phyloP scores from a whole-genome alignment of 2,113 vertebrate genomes.

The Aix galericulata region DNA sequence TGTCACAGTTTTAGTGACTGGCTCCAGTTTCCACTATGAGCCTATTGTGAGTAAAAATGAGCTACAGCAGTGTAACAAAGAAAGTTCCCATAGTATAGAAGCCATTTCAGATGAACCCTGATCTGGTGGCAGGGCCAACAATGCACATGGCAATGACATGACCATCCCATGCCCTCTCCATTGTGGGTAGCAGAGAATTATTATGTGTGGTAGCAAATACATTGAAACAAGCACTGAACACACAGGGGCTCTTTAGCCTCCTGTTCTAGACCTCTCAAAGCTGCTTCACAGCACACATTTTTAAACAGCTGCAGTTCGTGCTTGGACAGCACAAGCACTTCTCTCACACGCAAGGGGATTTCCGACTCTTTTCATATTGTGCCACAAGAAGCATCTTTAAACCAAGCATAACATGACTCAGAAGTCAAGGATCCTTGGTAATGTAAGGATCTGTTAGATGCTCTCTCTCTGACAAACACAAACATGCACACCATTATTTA shows the following conservation, averaged over 20 bases:
- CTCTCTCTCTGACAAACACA: background rate
- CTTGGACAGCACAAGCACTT: background rate
- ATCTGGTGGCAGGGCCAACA: background rate
- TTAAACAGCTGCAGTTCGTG: background rate
- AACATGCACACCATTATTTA: background rate
- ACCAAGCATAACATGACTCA: background rate
- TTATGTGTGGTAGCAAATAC: background rate
- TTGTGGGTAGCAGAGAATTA: background rate
- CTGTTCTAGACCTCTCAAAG: background rate
- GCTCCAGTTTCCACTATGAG: background rate
- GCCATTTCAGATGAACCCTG: background rate
- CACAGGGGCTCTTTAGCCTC: background rate
- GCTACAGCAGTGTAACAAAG: background rate
- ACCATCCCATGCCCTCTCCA: background rate
- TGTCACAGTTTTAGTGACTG: background rate
- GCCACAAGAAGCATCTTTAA: background rate
- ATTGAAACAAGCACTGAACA: background rate
- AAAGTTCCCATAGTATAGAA: background rate
- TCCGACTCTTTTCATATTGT: background rate
- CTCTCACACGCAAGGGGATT: background rate
- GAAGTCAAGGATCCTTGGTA: background rate
- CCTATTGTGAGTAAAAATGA: background rate
- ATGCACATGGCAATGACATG: background rate
- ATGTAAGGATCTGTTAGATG: background rate
- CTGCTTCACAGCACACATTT: background rate